Evolutionary conservation across 23 tunicate species (phyloP), one percentile per base, ranked within the genome.

Genomic region (Ascidia mentula): DNA sequence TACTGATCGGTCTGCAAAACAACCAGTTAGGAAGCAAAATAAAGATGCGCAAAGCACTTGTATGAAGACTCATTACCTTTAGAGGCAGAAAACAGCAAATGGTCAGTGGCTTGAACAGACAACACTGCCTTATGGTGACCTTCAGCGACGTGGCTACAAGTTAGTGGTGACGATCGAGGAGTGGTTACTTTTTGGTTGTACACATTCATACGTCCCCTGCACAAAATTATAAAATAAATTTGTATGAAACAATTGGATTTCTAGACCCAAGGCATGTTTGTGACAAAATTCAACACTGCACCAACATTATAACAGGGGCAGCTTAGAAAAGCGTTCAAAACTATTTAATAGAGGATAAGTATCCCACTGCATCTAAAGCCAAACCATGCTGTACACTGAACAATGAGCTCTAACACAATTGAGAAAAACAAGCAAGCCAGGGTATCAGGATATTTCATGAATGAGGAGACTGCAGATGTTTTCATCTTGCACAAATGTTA

Each of bases 121-220:
- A 93, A 73, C 4, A 93, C 98, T 3, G 98, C 82, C 60, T 93
- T 93, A 60, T 82, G 82, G 87, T 93, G 98, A 32, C 98, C 98
- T 77, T 93, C 85, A 32, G 98, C 98, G 53, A 90, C 83, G 9
- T 88, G 89, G 13, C 74, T 40, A 84, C 98, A 87, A 6, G 60
- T 37, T 46, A 92, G 59, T 36, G 83, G 84, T 13, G 87, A 60
- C 0, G 80, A 34, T 0, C 88, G 84, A 22, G 86, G 78, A 3
- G 83, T 32, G 31, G 80, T 32, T 8, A 75, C 6, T 73, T 86
- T 90, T 15, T 75, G 40, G 6, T 81, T 45, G 38, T 73, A 39
- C 22, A 82, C 84, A 45, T 69, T 82, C 90, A 91, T 91, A 0
- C 84, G 87, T 37, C 97, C 97, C 59, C 97, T 91, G 72, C 0